A percentile compares a stretch with the other conserved stretches of the same genome.
phyloP scores from a whole-genome alignment of 1,140 invertebrate genomes.

The Drosophila cardini region DNA sequence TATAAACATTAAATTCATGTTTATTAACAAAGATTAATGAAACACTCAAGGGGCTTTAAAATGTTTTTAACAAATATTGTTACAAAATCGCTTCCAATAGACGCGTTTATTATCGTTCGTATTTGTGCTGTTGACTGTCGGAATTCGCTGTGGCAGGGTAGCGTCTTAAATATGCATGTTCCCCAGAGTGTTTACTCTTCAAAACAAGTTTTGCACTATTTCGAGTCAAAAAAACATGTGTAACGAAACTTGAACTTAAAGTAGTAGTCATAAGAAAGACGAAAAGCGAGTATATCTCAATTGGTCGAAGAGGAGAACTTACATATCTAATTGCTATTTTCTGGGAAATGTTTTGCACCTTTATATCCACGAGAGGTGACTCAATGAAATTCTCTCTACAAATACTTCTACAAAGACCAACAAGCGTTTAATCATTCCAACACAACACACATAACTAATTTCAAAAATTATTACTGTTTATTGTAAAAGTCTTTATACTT shows the following conservation, averaged over 20 bases:
- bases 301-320: neutral
- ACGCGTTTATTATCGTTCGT: neutral
- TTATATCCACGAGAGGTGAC: conserved; percentile 1
- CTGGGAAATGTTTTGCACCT: neutral
- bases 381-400: conserved; percentile 28
- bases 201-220: conserved; percentile 60
- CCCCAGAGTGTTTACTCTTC: conserved; percentile 56
- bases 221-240: conserved; percentile 52
- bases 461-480: conserved; percentile 3
- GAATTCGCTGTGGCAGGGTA: conserved; percentile 22
- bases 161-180: conserved; percentile 11
- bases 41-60: neutral
- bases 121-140: conserved; percentile 38
- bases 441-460: conserved; percentile 14
- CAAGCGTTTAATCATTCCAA: conserved; percentile 20
- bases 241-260: conserved; percentile 39
- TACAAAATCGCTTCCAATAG: neutral
- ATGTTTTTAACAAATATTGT: conserved; percentile 9
- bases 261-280: conserved; percentile 33
- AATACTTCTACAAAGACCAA: conserved; percentile 15
- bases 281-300: neutral
- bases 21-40: conserved; percentile 1
- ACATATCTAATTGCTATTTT: neutral
- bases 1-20: neutral
- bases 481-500: conserved; percentile 9